phyloP scores from a whole-genome alignment of 2,888 invertebrate species.

The Sipha maydis region DNA sequence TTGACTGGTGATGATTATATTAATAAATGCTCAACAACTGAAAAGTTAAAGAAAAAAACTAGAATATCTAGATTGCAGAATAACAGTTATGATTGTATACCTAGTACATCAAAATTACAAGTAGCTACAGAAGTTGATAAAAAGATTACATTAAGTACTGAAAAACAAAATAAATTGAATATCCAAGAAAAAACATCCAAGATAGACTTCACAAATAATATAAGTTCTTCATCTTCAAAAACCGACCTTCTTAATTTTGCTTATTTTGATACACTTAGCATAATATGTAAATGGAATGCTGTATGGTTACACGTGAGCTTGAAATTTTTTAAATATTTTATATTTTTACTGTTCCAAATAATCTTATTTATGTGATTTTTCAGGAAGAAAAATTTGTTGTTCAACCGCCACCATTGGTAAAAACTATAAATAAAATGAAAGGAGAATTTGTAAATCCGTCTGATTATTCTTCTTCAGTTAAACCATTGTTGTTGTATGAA shows the following conservation, averaged over 20 bases:
- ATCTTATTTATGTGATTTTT: background rate
- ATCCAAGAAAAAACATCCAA: background rate
- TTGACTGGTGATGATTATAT: constrained; percentile 3
- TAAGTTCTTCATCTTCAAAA: background rate
- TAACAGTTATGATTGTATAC: background rate
- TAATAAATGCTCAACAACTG: constrained; percentile 24
- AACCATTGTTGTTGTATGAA: constrained; percentile 46
- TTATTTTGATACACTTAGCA: constrained; percentile 50
- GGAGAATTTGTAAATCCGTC: constrained; percentile 41
- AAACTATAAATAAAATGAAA: constrained; percentile 39
- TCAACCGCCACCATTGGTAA: constrained; percentile 27
- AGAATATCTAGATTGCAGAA: constrained; percentile 38
- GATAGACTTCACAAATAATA: background rate
- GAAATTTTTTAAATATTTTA: background rate
- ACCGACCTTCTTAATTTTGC: background rate
- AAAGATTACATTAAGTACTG: background rate
- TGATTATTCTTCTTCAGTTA: constrained; percentile 41
- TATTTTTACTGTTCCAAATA: background rate
- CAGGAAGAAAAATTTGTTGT: constrained; percentile 38
- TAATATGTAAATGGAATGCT: constrained; percentile 56
- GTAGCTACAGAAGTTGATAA: background rate
- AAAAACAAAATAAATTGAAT: constrained; percentile 23
- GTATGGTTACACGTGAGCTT: constrained; percentile 50
- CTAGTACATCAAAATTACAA: constrained; percentile 40
- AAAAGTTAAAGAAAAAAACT: constrained; percentile 25